Evolutionary conservation across 2,888 invertebrate genomes (phyloP), one percentile per base, ranked within the genome.

Genomic region (Ptychoptera contaminata): DNA sequence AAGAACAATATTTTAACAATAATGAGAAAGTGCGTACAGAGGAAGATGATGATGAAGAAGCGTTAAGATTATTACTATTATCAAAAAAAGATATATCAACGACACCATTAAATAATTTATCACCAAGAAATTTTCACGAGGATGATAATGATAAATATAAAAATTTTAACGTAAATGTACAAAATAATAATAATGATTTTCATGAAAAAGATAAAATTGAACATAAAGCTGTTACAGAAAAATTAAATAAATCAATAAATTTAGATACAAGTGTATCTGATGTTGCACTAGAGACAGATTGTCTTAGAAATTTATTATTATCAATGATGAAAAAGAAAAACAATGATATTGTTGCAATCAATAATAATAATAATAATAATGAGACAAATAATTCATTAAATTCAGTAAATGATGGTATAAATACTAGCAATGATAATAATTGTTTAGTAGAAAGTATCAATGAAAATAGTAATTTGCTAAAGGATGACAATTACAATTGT

Each of bases 41-140:
- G 7, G 23, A 23, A 23, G 58, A 56, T 43, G 58, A 58, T 34
- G 63, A 64, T 45, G 65, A 58, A 35, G 51, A 54, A 1, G 62
- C 61, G 0, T 48, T 64, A 46, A 55, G 64, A 42, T 56, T 60
- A 12, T 47, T 64, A 31, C 46, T 64, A 1, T 46, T 64, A 9
- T 53, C 64, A 2, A 61, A 57, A 43, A 53, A 40, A 55, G 56
- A 53, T 38, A 46, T 48, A n/a, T 47, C 53, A 11, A 51, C 51
- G 23, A 23, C 23, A 7, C 23, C 23, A 23, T 5, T 23, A 7
- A 23, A 23, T 23, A 3, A 23, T 23, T 23, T 23, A 5, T 23
- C 23, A 23, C 23, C 23, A 37, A 44, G 43, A 5, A 45, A 42
- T n/a, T 50, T 48, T n/a, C n/a, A n/a, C 16, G 37, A 34, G 32